Evolutionary conservation across 2,888 invertebrate species (phyloP).

Genomic region (Timandra comae): DNA sequence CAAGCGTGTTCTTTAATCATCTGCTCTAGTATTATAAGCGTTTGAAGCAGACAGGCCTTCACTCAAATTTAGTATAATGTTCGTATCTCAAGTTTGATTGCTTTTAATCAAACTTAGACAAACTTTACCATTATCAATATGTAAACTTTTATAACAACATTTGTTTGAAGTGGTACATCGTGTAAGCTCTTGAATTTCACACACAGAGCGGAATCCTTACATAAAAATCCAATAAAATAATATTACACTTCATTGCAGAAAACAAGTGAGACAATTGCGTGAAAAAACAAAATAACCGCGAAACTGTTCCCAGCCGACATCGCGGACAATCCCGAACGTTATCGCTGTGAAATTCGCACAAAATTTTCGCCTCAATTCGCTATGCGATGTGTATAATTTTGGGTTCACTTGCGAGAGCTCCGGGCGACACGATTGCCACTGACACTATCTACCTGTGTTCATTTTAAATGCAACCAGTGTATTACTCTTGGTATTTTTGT

Average conservation of each 20-base stretch:
- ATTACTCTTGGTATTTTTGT: slow-evolving; percentile 40
- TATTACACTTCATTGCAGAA: slow-evolving; percentile 43
- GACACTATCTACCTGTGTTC: slow-evolving; percentile 53
- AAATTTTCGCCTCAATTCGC: slow-evolving; percentile 37
- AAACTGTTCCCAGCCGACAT: slow-evolving; percentile 31
- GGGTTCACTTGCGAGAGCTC: slow-evolving; percentile 36
- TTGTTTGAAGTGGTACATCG: too few relatives aligned
- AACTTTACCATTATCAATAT: too few relatives aligned
- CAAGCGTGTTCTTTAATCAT: too few relatives aligned
- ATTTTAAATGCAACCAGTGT: slow-evolving; percentile 44
- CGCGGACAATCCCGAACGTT: slow-evolving; percentile 35
- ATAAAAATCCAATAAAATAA: slow-evolving; percentile 23
- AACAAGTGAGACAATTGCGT: slow-evolving; percentile 24
- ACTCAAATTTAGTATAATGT: too few relatives aligned
- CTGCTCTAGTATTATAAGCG: too few relatives aligned
- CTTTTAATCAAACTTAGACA: too few relatives aligned
- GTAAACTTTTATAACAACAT: too few relatives aligned
- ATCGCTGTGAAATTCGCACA: slow-evolving; percentile 35
- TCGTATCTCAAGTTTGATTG: too few relatives aligned
- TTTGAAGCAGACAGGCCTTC: too few relatives aligned
- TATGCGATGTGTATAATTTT: slow-evolving; percentile 38
- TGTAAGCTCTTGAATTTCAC: too few relatives aligned
- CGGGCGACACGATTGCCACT: slow-evolving; percentile 42
- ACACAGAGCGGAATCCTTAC: slow-evolving; percentile 5
- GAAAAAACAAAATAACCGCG: slow-evolving; percentile 28